Conservation (phyloP, 2,113 vertebrate species). For the Fulmarus glacialis region DNA sequence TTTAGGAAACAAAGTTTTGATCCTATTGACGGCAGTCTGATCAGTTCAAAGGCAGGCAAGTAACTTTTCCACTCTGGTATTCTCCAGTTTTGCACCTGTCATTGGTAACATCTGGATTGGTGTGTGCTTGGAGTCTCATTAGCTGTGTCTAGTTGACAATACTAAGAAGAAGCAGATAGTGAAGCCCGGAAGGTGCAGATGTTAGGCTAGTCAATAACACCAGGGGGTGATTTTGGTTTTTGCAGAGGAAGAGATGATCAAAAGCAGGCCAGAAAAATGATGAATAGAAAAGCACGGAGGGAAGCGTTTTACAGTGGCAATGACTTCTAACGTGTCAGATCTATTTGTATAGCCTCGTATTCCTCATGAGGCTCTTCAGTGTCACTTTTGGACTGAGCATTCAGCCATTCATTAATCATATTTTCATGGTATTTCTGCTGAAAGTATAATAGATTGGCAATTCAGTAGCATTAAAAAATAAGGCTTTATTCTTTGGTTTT, state of each 20-base stretch:
- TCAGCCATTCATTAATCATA: not conserved
- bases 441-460: not conserved
- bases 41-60: not conserved
- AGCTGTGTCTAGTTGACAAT: not conserved
- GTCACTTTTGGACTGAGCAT: not conserved
- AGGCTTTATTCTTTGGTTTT: not conserved
- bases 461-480: not conserved
- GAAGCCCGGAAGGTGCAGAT: not conserved
- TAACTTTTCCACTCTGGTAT: not conserved
- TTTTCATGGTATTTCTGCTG: not conserved
- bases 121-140: not conserved
- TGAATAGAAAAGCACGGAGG: not conserved
- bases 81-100: not conserved
- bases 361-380: not conserved
- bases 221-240: not conserved
- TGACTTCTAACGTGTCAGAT: not conserved
- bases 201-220: not conserved
- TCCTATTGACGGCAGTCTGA: rapidly evolving
- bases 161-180: not conserved
- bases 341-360: not conserved
- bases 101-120: not conserved
- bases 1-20: not conserved
- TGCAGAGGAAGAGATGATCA: not conserved
- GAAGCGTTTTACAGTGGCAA: not conserved
- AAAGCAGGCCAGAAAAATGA: not conserved